Evolutionary conservation across 2,888 invertebrate species (phyloP).

Genomic region (Ennomos fuscantarius): DNA sequence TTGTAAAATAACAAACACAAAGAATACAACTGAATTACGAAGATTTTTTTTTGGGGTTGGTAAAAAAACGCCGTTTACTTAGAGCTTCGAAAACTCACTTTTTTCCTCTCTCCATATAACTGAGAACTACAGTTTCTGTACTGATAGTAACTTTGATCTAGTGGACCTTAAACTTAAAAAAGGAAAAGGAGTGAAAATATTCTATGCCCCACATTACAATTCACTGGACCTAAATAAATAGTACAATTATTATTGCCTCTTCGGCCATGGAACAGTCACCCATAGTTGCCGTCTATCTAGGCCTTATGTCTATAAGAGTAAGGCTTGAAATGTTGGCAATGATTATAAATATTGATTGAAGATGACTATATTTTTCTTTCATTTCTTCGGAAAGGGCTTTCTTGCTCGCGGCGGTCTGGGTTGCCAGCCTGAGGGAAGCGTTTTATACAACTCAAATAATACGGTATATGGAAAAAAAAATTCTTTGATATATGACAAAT

Average conservation of each 20-base stretch:
- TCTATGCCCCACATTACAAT: constrained; percentile 13
- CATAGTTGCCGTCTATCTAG: neutral
- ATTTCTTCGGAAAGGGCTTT: constrained; percentile 18
- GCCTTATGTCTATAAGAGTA: constrained; percentile 12
- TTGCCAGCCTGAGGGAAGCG: neutral
- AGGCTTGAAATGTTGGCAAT: constrained; percentile 6
- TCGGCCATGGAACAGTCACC: neutral
- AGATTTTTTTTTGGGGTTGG: too few species aligned
- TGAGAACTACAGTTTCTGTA: constrained; percentile 8
- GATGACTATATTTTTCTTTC: constrained; percentile 23
- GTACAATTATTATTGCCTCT: constrained; percentile 24
- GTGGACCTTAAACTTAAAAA: constrained; percentile 12
- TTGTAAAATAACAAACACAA: too few species aligned
- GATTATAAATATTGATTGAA: constrained; percentile 20
- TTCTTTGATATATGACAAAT: too few species aligned
- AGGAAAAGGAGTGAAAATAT: constrained; percentile 7
- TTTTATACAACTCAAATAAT: neutral
- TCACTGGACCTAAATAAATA: constrained; percentile 25
- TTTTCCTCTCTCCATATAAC: neutral
- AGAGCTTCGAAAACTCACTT: too few species aligned
- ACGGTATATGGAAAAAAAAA: too few species aligned
- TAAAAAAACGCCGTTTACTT: too few species aligned
- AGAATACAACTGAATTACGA: too few species aligned
- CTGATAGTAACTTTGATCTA: constrained; percentile 1
- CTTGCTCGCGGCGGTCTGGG: constrained; percentile 1